A percentile compares a stretch with the other conserved stretches of the same genome.
Conservation (phyloP, 2,888 invertebrate species). For the Boloria selene region DNA sequence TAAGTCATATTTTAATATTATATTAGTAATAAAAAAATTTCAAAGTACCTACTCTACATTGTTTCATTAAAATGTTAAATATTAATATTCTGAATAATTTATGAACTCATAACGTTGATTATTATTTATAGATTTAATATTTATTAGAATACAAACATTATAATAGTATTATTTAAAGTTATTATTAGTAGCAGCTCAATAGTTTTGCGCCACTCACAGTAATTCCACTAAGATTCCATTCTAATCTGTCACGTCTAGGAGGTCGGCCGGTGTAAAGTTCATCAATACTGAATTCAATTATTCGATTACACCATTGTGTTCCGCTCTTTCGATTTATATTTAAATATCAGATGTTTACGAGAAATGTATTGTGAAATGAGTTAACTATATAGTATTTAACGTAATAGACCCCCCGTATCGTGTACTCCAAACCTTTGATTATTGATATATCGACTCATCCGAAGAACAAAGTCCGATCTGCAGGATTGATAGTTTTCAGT, state of each 20-base stretch:
- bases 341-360: conserved; percentile 80
- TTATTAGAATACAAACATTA: too few species aligned
- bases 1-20: too few species aligned
- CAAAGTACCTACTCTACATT: too few species aligned
- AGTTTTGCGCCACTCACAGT: conserved; percentile 54
- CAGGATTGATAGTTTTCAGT: too few species aligned
- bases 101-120: too few species aligned
- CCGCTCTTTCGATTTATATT: conserved; percentile 81
- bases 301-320: conserved; percentile 81
- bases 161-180: too few species aligned
- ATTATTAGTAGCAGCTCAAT: conserved; percentile 34
- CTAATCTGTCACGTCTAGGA: conserved; percentile 81
- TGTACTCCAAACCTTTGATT: conserved; percentile 39
- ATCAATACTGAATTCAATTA: conserved; percentile 83
- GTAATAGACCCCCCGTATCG: conserved; percentile 69
- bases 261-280: conserved; percentile 81
- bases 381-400: conserved; percentile 68
- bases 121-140: too few species aligned
- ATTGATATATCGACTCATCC: too few species aligned
- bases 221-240: conserved; percentile 68
- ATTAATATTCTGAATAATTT: too few species aligned
- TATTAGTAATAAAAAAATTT: too few species aligned
- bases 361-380: conserved; percentile 79
- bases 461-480: too few species aligned
- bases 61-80: too few species aligned